A percentile compares a stretch with the other conserved stretches of the same genome.
These are phyloP conservation scores for Arge pagana DNA, from an alignment of 2,888 invertebrate genomes.

Conservation along the genomic window DNA sequence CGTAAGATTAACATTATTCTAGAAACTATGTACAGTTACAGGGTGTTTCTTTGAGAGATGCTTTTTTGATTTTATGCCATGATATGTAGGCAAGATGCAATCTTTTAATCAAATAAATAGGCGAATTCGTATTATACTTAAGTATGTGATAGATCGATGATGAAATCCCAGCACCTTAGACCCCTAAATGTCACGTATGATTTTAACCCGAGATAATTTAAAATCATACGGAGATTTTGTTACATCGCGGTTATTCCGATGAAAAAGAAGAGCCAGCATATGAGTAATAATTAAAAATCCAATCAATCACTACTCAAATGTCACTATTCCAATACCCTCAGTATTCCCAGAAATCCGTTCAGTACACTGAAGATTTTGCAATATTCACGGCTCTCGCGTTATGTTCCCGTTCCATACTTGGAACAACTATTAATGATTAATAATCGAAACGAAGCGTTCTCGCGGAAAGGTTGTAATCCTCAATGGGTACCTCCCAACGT, in stretches of 20 bases:
- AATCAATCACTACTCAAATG: too few species aligned
- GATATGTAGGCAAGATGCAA: slow-evolving; percentile 10
- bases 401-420: too few species aligned
- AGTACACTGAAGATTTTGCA: too few species aligned
- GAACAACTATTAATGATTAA: slow-evolving; percentile 12
- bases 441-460: slow-evolving; percentile 35
- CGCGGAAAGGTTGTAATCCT: slow-evolving; percentile 44
- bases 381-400: too few species aligned
- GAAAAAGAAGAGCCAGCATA: too few species aligned
- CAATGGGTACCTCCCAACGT: slow-evolving; percentile 47
- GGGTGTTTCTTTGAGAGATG: too few species aligned
- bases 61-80: slow-evolving; percentile 8
- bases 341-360: too few species aligned
- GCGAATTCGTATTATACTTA: slow-evolving; percentile 4
- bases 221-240: slow-evolving; percentile 38
- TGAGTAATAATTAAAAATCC: too few species aligned
- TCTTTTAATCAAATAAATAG: slow-evolving; percentile 14
- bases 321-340: too few species aligned
- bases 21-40: too few species aligned
- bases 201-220: slow-evolving; percentile 23
- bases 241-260: too few species aligned
- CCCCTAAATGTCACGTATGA: slow-evolving; percentile 27
- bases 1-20: too few species aligned
- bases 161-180: slow-evolving; percentile 18
- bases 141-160: background rate